Base-by-base conservation (phyloP, 2,888 invertebrate species). In the Drosophila nr. perissopoda region DNA sequence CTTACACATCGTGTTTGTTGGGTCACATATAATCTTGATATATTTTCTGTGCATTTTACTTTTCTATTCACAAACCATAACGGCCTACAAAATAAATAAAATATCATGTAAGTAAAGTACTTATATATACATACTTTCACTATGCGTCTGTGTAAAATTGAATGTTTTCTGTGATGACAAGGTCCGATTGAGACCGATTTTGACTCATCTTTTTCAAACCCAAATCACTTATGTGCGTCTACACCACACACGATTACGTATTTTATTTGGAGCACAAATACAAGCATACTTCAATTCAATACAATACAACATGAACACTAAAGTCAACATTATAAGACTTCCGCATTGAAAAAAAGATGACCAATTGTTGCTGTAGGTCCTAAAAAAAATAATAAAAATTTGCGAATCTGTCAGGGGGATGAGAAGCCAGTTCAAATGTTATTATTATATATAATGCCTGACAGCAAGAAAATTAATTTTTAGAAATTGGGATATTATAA, bases 261-360 rank as follows among this genome's bases (percentile, higher is more conserved):
- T 77, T 67, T 70, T 45, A 71, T 73, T 79, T 76, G 34, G 57
- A 56, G 66, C 63, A 69, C 65, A 54, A 64, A 76, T 53, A 66
- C 64, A 60, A 75, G 45, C 38, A 33, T 33, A 54, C 69, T 59
- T 76, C 27, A 73, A 58, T 33, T 31, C 25, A 59, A 36, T 13
- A 65, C 34, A 49, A 58, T 16, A 45, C 34, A 45, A 29, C n/a
- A 65, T 42, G 54, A 51, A 53, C 21, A 31, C 34, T 58, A 38
- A 59, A 58, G 53, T 57, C 57, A 25, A 36, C 54, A 61, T 69
- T 60, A 60, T 34, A 76, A 81, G 74, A 76, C 82, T 87, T 83
- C 83, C 87, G 84, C 68, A 81, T 79, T 76, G 54, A 57, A 76
- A 34, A 67, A 81, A 78, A 83, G 60, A 63, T 79, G 68, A 71